These are phyloP conservation scores for Sebastes taczanowskii DNA, from an alignment of 2,797 vertebrate genomes.

Conservation along the genomic window DNA sequence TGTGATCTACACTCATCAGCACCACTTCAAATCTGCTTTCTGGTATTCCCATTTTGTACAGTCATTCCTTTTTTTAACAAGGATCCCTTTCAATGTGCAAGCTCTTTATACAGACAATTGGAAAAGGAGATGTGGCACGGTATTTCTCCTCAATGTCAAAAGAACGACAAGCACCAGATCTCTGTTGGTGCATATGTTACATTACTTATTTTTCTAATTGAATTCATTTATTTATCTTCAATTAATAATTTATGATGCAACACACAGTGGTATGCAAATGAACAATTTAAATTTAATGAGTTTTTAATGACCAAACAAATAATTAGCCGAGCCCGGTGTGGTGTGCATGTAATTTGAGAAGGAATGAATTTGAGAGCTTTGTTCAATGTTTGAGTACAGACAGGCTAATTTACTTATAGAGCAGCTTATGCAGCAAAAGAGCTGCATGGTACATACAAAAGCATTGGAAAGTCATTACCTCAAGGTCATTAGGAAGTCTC, in stretches of 20 bases:
- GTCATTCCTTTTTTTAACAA: conserved; percentile 29
- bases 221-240: conserved; percentile 88
- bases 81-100: conserved; percentile 5
- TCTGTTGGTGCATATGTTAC: conserved; percentile 82
- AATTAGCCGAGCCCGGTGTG: conserved; percentile 84
- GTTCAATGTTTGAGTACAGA: conserved; percentile 78
- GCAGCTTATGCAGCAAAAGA: conserved; percentile 64
- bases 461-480: conserved; percentile 70
- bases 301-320: conserved; percentile 90
- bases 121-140: not conserved
- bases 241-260: conserved; percentile 89
- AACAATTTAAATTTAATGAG: conserved; percentile 90
- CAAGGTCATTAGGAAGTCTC: conserved; percentile 76
- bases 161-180: conserved; percentile 75
- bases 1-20: conserved; percentile 52
- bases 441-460: conserved; percentile 49
- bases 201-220: conserved; percentile 85
- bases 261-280: conserved; percentile 88
- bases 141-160: conserved; percentile 78
- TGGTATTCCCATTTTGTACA: conserved; percentile 43
- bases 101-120: conserved; percentile 36
- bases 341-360: conserved; percentile 84
- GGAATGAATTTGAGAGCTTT: conserved; percentile 82
- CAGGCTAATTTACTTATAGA: conserved; percentile 75
- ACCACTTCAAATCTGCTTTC: conserved; percentile 44